Conservation (phyloP, 2,113 vertebrate genomes). For the Petromus typicus region DNA sequence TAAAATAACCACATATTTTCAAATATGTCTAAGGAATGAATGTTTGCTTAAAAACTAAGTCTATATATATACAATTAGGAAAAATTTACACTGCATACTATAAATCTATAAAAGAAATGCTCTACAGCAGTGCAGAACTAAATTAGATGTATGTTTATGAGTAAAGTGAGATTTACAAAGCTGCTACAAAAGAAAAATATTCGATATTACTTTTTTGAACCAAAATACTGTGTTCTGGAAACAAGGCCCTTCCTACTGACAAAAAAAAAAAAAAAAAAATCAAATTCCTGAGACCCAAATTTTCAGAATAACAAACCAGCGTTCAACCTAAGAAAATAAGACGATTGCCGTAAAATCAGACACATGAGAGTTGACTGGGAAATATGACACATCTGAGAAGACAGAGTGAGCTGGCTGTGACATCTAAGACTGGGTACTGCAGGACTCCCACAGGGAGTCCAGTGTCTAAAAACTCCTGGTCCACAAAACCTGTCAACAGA, state of each 20-base stretch:
- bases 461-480: not conserved
- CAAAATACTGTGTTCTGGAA: not conserved
- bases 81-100: not conserved
- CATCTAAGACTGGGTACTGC: accelerated
- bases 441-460: not conserved
- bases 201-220: not conserved
- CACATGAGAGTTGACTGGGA: not conserved
- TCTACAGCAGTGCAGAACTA: not conserved
- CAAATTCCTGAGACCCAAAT: not conserved
- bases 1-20: not conserved
- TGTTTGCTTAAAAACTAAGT: not conserved
- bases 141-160: not conserved
- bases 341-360: accelerated
- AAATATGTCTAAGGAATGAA: not conserved
- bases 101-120: not conserved
- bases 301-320: not conserved
- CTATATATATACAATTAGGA: not conserved
- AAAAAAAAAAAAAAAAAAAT: accelerated
- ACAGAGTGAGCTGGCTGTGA: not conserved
- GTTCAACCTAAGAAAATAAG: not conserved
- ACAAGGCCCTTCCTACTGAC: not conserved
- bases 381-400: not conserved
- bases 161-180: too few species aligned
- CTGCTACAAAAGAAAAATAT: too few species aligned
- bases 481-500: not conserved